Percentiles rank a stretch among this genome's conserved stretches.
These are phyloP conservation scores for Gallirallus australis DNA, from an alignment of 2,797 vertebrate species.

Conservation along the genomic window DNA sequence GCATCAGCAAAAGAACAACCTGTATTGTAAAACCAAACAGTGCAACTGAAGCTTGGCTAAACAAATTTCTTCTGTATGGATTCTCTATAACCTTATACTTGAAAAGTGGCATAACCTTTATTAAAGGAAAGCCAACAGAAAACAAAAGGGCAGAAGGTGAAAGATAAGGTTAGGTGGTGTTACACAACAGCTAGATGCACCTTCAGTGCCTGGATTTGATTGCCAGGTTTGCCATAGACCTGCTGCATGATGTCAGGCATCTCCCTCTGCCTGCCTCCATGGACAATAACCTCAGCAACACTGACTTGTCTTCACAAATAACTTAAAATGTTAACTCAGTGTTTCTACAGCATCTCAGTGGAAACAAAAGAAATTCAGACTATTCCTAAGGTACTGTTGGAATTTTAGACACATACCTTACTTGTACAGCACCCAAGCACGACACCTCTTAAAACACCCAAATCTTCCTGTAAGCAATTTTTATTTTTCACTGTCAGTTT, in stretches of 20 bases:
- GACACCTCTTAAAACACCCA: neutral
- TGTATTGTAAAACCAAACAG: neutral
- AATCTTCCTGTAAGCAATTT: neutral
- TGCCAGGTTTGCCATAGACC: neutral
- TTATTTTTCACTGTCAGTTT: neutral
- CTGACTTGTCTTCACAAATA: neutral
- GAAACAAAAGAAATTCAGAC: neutral
- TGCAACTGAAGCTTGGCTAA: neutral
- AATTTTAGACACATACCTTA: neutral
- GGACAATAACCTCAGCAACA: neutral
- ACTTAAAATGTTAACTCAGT: neutral
- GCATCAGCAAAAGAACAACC: neutral
- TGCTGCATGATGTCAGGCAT: neutral
- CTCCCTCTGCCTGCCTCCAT: neutral
- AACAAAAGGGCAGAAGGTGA: neutral
- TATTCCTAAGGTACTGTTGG: neutral
- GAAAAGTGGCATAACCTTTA: neutral
- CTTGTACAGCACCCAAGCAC: neutral
- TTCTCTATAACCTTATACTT: neutral
- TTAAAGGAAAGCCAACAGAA: neutral
- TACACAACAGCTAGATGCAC: neutral
- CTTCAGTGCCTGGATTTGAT: neutral
- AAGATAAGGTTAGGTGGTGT: neutral
- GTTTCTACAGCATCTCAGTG: rapidly evolving
- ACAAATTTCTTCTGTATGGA: neutral